These are phyloP conservation scores for Drosophila mulleri DNA, from an alignment of 2,888 invertebrate species.

Conservation along the genomic window DNA sequence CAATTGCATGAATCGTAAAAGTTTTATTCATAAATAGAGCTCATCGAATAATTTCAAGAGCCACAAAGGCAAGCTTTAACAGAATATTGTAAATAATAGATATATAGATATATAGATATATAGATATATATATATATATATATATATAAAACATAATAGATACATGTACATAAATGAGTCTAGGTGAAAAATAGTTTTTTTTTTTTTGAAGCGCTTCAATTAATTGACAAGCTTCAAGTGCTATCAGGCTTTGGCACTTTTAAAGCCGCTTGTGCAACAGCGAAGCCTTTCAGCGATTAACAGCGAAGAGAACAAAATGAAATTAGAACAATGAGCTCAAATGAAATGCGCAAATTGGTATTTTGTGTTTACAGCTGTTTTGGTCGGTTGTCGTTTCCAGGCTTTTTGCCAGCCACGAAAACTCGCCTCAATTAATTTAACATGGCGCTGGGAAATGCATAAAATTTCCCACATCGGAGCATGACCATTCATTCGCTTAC, in stretches of 20 bases:
- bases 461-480: slow-evolving; percentile 10
- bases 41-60: no score
- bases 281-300: slow-evolving; percentile 7
- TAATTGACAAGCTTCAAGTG: neutral
- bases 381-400: neutral
- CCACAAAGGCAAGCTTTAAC: no score
- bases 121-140: neutral
- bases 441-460: slow-evolving; percentile 33
- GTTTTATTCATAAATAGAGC: no score
- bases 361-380: slow-evolving; percentile 26
- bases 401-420: slow-evolving; percentile 16
- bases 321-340: slow-evolving; percentile 7
- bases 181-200: neutral
- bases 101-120: neutral
- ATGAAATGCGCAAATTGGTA: slow-evolving; percentile 31
- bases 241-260: neutral
- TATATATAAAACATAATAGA: neutral
- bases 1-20: no score
- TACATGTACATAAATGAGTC: neutral
- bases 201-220: neutral
- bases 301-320: neutral
- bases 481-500: slow-evolving; percentile 23
- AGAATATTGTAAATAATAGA: no score
- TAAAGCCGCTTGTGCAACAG: neutral
- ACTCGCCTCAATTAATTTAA: slow-evolving; percentile 56